Evolutionary conservation across 1,140 invertebrate species (phyloP).

Genomic region (Subanguina moxae): DNA sequence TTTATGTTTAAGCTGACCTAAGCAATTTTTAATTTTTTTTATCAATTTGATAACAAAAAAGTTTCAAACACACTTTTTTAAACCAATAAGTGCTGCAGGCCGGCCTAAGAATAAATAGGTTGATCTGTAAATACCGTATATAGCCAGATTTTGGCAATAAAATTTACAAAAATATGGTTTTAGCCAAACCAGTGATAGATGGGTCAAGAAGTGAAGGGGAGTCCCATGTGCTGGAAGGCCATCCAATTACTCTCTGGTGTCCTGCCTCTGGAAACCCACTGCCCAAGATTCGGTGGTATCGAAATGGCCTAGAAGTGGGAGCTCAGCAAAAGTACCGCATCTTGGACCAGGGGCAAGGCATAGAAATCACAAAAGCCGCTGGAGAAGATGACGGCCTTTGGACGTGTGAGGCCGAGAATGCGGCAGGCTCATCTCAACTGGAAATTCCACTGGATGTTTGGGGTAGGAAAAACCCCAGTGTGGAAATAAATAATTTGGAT

Average conservation of each 20-base stretch:
- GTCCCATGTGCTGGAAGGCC: slow-evolving; percentile 32
- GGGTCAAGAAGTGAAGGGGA: slow-evolving; percentile 16
- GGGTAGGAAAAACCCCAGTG: slow-evolving; percentile 24
- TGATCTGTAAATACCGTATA: no score
- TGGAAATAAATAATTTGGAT: background rate
- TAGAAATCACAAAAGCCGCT: slow-evolving; percentile 40
- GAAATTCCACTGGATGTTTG: slow-evolving; percentile 50
- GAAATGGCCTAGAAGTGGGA: slow-evolving; percentile 42
- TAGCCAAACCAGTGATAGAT: slow-evolving; percentile 34
- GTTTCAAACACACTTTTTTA: no score
- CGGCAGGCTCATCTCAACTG: slow-evolving; percentile 42
- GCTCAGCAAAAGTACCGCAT: slow-evolving; percentile 30
- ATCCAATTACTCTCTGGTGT: slow-evolving; percentile 61
- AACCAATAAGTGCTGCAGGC: no score
- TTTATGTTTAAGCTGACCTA: no score
- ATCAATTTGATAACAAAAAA: no score
- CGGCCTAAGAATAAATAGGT: no score
- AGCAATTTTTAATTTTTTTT: no score
- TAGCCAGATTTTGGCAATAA: no score
- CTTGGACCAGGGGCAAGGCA: slow-evolving; percentile 48
- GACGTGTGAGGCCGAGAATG: slow-evolving; percentile 56
- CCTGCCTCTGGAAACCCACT: slow-evolving; percentile 51
- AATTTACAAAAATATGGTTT: slow-evolving; percentile 4
- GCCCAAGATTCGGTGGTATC: slow-evolving; percentile 31
- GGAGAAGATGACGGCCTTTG: slow-evolving; percentile 46